phyloP scores from a whole-genome alignment of 1,140 invertebrate genomes.

The Drosophila bipectinata region DNA sequence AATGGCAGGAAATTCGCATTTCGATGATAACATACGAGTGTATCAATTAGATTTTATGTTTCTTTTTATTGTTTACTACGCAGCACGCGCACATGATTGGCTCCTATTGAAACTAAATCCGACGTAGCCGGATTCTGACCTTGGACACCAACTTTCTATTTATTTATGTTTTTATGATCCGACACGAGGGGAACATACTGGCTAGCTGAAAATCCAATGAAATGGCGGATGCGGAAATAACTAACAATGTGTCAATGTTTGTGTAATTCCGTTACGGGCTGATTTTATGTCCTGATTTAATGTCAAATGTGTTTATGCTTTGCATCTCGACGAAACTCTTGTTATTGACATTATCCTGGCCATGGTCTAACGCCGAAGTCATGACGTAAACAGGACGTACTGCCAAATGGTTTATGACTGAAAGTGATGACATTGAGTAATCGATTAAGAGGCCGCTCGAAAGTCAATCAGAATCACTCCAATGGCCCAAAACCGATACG shows the following conservation, averaged over 20 bases:
- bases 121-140: slow-evolving; percentile 27
- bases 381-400: slow-evolving; percentile 63
- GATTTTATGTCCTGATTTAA: slow-evolving; percentile 56
- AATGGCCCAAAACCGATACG: slow-evolving; percentile 51
- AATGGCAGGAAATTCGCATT: slow-evolving; percentile 3
- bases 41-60: slow-evolving; percentile 47
- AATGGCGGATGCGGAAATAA: slow-evolving; percentile 66
- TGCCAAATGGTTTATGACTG: slow-evolving; percentile 63
- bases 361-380: slow-evolving; percentile 10
- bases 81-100: slow-evolving; percentile 30
- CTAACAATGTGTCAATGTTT: slow-evolving; percentile 60
- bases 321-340: slow-evolving; percentile 30
- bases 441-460: slow-evolving; percentile 55
- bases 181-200: slow-evolving; percentile 39
- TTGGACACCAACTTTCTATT: slow-evolving; percentile 27
- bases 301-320: slow-evolving; percentile 42
- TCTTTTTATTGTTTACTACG: slow-evolving; percentile 31
- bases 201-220: slow-evolving; percentile 25
- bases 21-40: slow-evolving; percentile 11
- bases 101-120: slow-evolving; percentile 30
- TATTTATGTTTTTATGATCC: slow-evolving; percentile 67
- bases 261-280: slow-evolving; percentile 57
- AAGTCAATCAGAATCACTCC: slow-evolving; percentile 73
- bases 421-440: slow-evolving; percentile 59
- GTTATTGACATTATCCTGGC: slow-evolving; percentile 48